Base-by-base conservation (phyloP, 2,113 vertebrate species). In the Sula dactylatra region DNA sequence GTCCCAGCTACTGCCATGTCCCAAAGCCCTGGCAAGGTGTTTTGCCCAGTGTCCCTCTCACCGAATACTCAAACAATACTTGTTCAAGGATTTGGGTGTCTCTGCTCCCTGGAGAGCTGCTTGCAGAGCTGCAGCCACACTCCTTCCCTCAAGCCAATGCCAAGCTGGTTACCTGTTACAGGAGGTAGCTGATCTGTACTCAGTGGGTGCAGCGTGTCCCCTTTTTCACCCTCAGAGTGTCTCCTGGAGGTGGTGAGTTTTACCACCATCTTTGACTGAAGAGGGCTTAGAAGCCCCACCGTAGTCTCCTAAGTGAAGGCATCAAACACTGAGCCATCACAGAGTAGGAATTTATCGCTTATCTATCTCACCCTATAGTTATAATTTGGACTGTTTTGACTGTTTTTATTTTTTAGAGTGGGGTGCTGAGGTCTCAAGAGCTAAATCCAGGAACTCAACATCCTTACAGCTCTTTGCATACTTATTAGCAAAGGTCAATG, bases 301-400 rank as follows among this genome's bases (percentile, higher is more conserved):
- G 0, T 0, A 42, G 17, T 10, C 9, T 65, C 34, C 42, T n/a
- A 22, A 59, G n/a, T 52, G 61, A 50, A 55, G 1, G 2, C 44
- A 65, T 18, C 56, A 65, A 47, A 38, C 52, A 22, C 27, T n/a
- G 42, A 74, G 34, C 45, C 40, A 9, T 45, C 21, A 24, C 50
- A 76, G 15, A 20, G 40, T 6, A 42, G 31, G 34, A 42, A 50
- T 45, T 80, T 29, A 56, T 49, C 5, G 0, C 19, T 36, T 7
- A 1, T 20, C 44, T 27, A 4, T 38, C 74, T 52, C 16, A 44
- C 31, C 52, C 45, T 6, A 0, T 0, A 55, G 20, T 21, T 47
- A n/a, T 4, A 14, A 31, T 31, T 72, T 2, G 6, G 14, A 18
- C 45, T 24, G 19, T 20, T 76, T 25, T 64, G 29, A 45, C 44